Percentiles rank a stretch among this genome's conserved stretches.
Conservation (phyloP, 2,888 invertebrate species). For the Zhuqinia jingwanae region DNA sequence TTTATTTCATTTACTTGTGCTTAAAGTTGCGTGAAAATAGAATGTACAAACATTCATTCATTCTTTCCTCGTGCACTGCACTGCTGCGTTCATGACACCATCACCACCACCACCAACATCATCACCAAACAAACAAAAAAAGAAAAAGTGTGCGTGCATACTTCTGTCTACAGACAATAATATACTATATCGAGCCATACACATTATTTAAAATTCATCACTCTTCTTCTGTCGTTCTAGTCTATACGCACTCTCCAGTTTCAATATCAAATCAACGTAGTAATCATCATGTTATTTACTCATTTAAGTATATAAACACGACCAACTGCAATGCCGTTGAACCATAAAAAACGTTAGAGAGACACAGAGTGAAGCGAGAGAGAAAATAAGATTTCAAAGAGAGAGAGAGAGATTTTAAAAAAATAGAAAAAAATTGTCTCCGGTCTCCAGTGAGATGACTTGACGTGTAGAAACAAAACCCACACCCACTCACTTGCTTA, state of each 20-base stretch:
- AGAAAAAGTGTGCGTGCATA: background rate
- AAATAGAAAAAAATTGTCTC: constrained; percentile 39
- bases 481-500: constrained; percentile 56
- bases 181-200: no score
- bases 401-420: constrained; percentile 15
- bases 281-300: constrained; percentile 44
- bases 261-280: constrained; percentile 23
- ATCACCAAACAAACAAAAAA: background rate
- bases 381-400: constrained; percentile 4
- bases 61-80: constrained; percentile 26
- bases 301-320: constrained; percentile 29
- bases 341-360: background rate
- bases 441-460: constrained; percentile 50
- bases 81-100: background rate
- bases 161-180: no score
- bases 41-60: constrained; percentile 67
- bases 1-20: constrained; percentile 71
- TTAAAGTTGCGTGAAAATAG: constrained; percentile 72
- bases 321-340: background rate
- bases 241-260: constrained; percentile 12
- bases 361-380: constrained; percentile 14
- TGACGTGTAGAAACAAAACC: constrained; percentile 56
- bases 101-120: background rate
- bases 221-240: no score
- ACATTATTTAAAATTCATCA: background rate